Base-by-base conservation (phyloP, 2,888 invertebrate genomes). In the Tetrapedia diversipes region DNA sequence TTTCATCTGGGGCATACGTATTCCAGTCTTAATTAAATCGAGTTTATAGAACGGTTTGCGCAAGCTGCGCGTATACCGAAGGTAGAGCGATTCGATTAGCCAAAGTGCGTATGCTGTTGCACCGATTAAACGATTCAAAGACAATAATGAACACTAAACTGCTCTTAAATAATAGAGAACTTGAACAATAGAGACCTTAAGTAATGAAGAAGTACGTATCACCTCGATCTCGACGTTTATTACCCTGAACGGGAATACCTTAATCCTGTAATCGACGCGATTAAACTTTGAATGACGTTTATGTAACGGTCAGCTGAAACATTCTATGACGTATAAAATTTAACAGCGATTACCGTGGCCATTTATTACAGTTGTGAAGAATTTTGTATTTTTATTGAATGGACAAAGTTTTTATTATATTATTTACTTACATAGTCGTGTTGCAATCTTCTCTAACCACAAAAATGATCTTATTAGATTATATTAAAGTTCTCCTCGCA, bases 11-110 rank as follows among this genome's bases (percentile, higher is more conserved):
- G 69, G 74, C 65, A 66, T 59, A 24, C 56, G 81, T 73, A 71
- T 74, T 70, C 71, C 59, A n/a, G n/a, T 16, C 61, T 65, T 77
- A 79, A 83, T 83, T 79, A 72, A 83, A 79, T 72, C 56, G 57
- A 14, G 37, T 64, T 59, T 19, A 24, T 32, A 37, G 29, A 43
- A 19, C 41, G 39, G 51, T 54, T 81, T 60, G 39, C 70, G 67
- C 65, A 71, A 72, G 14, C 11, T 27, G 56, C 73, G 66, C 61
- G 57, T 66, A 66, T 51, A 10, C 57, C 29, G 45, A 37, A 47
- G 39, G 16, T 29, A 10, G 10, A 11, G 27, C 43, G 70, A 47
- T 61, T 64, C 66, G 39, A 74, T 75, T 57, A 69, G 66, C 24
- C 60, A 19, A 54, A 47, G 6, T 8, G 51, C 51, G n/a, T 22